phyloP scores from a whole-genome alignment of 2,888 invertebrate genomes.

The Heliconius erato region DNA sequence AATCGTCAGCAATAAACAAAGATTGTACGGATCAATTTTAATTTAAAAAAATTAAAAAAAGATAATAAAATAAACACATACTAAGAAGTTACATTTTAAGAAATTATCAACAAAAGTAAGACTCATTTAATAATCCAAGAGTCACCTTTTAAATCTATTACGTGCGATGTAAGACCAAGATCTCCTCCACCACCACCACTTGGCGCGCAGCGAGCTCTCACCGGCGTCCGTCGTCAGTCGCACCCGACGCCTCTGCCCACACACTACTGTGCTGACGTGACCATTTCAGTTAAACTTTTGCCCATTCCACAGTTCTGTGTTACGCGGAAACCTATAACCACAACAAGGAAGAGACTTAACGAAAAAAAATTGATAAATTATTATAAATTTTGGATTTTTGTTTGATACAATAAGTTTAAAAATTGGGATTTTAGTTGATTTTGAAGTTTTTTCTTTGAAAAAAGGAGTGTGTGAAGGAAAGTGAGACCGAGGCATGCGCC shows the following conservation, averaged over 20 bases:
- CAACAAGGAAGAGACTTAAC: conserved; percentile 27
- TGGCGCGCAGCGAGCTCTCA: conserved; percentile 44
- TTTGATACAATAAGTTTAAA: conserved; percentile 13
- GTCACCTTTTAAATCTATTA: neutral
- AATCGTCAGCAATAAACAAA: no score
- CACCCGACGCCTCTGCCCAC: conserved; percentile 64
- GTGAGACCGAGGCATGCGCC: conserved; percentile 75
- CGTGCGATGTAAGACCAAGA: neutral
- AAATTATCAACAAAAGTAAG: neutral
- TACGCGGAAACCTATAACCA: conserved; percentile 10
- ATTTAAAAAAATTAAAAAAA: no score
- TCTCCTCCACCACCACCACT: conserved; percentile 26
- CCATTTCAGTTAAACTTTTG: conserved; percentile 44
- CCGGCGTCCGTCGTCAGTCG: conserved; percentile 60
- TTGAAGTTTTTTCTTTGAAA: conserved; percentile 37
- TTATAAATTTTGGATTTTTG: conserved; percentile 43
- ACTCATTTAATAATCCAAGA: neutral
- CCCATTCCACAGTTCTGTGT: conserved; percentile 40
- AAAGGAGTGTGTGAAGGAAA: conserved; percentile 71
- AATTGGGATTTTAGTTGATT: conserved; percentile 31
- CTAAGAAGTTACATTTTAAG: neutral
- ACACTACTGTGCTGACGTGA: conserved; percentile 54
- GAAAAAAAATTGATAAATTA: neutral
- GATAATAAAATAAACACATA: neutral
- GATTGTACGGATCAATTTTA: no score